Conservation (phyloP, 2,888 invertebrate species). For the Anagyrus pseudococci region DNA sequence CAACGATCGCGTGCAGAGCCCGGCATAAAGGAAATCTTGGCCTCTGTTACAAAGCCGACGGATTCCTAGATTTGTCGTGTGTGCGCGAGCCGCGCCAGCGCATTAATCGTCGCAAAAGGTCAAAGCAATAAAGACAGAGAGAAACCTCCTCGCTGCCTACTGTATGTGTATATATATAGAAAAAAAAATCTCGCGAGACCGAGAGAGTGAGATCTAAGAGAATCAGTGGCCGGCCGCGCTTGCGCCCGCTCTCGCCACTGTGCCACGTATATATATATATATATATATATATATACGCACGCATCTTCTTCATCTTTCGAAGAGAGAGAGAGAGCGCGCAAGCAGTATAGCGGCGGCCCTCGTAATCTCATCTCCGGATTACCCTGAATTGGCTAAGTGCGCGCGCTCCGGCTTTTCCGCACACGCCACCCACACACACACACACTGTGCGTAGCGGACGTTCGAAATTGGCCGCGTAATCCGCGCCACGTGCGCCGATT, state of each 20-base stretch:
- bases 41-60: too few species aligned
- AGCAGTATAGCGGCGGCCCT: background rate
- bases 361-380: conserved; percentile 29
- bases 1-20: background rate
- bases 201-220: too few species aligned
- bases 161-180: too few species aligned
- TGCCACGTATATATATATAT: background rate
- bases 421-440: background rate
- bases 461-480: conserved; percentile 59
- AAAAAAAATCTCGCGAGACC: background rate
- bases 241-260: too few species aligned
- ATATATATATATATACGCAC: too few species aligned
- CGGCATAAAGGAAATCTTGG: too few species aligned
- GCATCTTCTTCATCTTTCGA: background rate
- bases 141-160: too few species aligned
- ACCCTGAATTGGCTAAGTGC: conserved; percentile 32
- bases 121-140: background rate
- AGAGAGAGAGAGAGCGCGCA: too few species aligned
- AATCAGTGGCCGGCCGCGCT: too few species aligned
- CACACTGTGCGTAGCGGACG: conserved; percentile 41
- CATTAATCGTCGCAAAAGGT: background rate
- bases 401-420: conserved; percentile 9
- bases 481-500: conserved; percentile 56
- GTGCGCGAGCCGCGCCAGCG: background rate
- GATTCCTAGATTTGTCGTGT: too few species aligned